phyloP scores from a whole-genome alignment of 35 echinoderm and acorn worm species.

The Ptychodera flava region DNA sequence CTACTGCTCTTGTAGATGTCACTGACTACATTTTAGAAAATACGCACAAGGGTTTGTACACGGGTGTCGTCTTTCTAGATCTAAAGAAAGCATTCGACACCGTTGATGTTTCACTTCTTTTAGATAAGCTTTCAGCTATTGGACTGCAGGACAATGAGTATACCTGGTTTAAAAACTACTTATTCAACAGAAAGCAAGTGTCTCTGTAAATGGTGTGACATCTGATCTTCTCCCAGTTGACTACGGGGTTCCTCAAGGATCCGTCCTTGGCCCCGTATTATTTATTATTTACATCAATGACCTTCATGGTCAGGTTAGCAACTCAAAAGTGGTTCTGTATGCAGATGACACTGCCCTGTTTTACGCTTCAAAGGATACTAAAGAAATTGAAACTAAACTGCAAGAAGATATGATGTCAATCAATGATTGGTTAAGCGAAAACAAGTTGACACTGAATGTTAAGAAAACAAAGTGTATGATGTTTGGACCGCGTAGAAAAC shows the following conservation, averaged over 20 bases:
- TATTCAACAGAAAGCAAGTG: conserved; percentile 8
- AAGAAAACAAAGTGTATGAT: conserved; percentile 24
- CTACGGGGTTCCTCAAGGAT: conserved; percentile 17
- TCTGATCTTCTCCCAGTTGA: conserved; percentile 9
- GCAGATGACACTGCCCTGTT: conserved; percentile 27
- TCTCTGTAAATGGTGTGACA: background rate
- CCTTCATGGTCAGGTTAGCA: background rate
- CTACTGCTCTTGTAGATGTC: conserved; percentile 21
- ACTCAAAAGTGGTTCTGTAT: conserved; percentile 19
- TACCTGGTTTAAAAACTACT: conserved; percentile 23
- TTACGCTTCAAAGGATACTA: background rate
- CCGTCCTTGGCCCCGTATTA: conserved; percentile 14
- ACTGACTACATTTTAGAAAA: conserved; percentile 23
- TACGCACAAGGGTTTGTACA: conserved; percentile 3
- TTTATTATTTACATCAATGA: conserved; percentile 23
- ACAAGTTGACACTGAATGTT: conserved; percentile 22
- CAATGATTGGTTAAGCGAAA: conserved; percentile 13
- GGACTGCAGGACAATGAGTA: background rate
- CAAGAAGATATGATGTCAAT: conserved; percentile 7
- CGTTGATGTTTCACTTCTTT: conserved; percentile 6
- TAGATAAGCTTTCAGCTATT: conserved; percentile 2
- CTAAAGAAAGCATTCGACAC: conserved; percentile 35
- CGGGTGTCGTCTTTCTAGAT: conserved; percentile 29
- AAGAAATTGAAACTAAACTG: conserved; percentile 15
- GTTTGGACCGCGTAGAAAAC: background rate